A percentile compares a stretch with the other conserved stretches of the same genome.
Evolutionary conservation across 2,888 invertebrate genomes (phyloP).

Genomic region (Watsonalla cultraria): DNA sequence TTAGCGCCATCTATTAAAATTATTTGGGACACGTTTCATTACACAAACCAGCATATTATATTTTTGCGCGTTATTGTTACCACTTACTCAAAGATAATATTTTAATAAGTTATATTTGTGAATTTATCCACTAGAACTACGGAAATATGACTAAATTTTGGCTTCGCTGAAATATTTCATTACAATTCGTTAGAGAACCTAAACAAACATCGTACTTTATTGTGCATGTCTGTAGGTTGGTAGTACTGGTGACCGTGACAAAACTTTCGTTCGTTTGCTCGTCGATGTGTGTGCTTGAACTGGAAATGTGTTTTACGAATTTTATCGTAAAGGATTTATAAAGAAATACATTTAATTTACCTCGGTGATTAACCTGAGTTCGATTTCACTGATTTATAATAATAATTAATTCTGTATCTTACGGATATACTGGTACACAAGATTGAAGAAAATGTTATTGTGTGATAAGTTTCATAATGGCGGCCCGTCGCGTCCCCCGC

Average conservation of each 20-base stretch:
- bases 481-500: constrained; percentile 84
- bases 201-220: too few species aligned
- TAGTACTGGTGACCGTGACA: constrained; percentile 47
- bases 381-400: constrained; percentile 6
- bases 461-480: constrained; percentile 79
- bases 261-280: constrained; percentile 55
- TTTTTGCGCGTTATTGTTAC: too few species aligned
- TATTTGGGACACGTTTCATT: too few species aligned
- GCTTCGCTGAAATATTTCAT: too few species aligned
- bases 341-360: constrained; percentile 22
- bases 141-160: too few species aligned
- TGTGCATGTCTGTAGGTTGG: constrained; percentile 32
- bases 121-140: too few species aligned
- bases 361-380: constrained; percentile 13
- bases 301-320: constrained; percentile 38
- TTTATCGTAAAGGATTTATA: constrained; percentile 11
- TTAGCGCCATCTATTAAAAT: too few species aligned
- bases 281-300: constrained; percentile 46
- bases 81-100: too few species aligned
- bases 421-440: constrained; percentile 19
- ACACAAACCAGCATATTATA: too few species aligned
- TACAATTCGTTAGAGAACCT: too few species aligned
- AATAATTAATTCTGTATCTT: constrained; percentile 11
- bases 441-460: constrained; percentile 68
- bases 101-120: too few species aligned